Evolutionary conservation across 2,113 vertebrate genomes (phyloP).

Genomic region (Hippolais icterina): DNA sequence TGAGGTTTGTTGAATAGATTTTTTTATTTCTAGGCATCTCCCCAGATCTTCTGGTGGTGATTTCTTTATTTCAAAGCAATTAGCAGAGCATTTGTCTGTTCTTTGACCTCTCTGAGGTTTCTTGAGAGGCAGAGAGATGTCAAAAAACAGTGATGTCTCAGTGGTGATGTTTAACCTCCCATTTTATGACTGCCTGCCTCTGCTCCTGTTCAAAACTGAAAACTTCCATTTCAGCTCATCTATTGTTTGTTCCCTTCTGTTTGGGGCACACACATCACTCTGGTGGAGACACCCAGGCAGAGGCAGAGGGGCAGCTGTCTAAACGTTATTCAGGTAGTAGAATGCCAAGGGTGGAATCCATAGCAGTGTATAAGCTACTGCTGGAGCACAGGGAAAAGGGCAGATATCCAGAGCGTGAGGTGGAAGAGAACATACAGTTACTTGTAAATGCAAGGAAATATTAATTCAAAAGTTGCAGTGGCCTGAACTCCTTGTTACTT

Average conservation of each 20-base stretch:
- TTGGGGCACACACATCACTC: background rate
- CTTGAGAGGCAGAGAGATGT: background rate
- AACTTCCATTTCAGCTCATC: background rate
- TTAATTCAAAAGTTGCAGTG: background rate
- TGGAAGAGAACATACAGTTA: background rate
- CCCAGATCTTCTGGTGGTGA: background rate
- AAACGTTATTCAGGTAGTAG: background rate
- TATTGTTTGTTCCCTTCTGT: background rate
- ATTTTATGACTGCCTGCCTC: background rate
- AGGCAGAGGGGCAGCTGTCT: background rate
- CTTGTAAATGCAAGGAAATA: background rate
- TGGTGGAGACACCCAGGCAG: background rate
- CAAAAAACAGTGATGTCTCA: background rate
- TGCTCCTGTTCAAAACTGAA: background rate
- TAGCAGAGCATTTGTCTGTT: background rate
- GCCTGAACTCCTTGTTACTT: background rate
- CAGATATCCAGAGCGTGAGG: background rate
- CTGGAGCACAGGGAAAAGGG: background rate
- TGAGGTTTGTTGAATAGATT: background rate
- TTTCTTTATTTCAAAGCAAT: background rate
- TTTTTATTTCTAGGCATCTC: background rate
- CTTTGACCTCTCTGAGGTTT: background rate
- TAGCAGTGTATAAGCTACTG: background rate
- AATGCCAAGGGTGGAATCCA: background rate
- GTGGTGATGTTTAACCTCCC: background rate